phyloP scores from a whole-genome alignment of 1,140 invertebrate genomes.

The Bombus breviceps region DNA sequence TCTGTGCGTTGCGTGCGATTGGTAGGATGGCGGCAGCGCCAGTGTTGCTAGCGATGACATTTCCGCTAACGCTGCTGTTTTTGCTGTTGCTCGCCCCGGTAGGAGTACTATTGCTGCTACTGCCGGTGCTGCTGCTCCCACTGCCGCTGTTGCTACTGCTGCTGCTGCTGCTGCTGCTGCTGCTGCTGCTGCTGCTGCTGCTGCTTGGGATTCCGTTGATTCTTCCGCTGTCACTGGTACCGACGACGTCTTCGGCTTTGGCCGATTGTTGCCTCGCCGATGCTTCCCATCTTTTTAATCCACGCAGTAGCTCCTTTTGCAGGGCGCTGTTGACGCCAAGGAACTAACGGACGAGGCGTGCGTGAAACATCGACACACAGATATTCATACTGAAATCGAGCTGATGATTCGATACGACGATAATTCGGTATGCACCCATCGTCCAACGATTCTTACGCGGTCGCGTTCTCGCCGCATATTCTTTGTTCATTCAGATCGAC shows the following conservation, averaged over 20 bases:
- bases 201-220: neutral
- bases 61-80: neutral
- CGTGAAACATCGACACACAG: constrained; percentile 75
- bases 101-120: neutral
- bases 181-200: neutral
- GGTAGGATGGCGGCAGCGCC: constrained; percentile 35
- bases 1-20: constrained; percentile 78
- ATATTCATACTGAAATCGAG: constrained; percentile 59
- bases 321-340: constrained; percentile 80
- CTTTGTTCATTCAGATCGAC: neutral
- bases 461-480: neutral
- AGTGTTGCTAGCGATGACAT: neutral
- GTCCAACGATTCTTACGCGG: constrained; percentile 40
- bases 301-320: constrained; percentile 85
- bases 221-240: neutral
- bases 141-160: neutral
- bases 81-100: neutral
- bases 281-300: constrained; percentile 82
- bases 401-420: constrained; percentile 20
- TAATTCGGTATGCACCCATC: constrained; percentile 30
- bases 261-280: constrained; percentile 39
- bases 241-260: neutral
- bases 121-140: neutral
- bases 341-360: constrained; percentile 75
- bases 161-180: neutral